phyloP scores from a whole-genome alignment of 2,113 vertebrate species.

The Myxocyprinus asiaticus region DNA sequence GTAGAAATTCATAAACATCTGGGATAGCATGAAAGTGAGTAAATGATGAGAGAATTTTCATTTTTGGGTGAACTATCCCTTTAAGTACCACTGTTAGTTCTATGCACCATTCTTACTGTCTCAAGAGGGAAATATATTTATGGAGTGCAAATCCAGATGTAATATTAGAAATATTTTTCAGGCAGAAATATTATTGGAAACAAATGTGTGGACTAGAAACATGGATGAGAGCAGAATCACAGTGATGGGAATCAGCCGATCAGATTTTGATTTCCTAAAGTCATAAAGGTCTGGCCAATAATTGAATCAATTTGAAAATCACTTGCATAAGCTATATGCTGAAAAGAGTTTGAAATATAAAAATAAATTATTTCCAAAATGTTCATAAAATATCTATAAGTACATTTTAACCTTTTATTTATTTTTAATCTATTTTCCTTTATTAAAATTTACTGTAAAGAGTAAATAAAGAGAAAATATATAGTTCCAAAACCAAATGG shows the following conservation, averaged over 20 bases:
- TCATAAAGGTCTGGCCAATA: not conserved
- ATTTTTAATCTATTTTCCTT: not conserved
- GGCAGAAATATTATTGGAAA: constrained; percentile 40
- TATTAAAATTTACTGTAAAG: not conserved
- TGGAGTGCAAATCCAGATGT: not conserved
- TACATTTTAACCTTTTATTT: not conserved
- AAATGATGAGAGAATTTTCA: too few relatives aligned
- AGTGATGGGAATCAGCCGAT: not conserved
- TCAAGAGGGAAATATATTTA: constrained; percentile 18
- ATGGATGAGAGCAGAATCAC: not conserved
- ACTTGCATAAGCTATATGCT: not conserved
- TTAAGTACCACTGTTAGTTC: not conserved
- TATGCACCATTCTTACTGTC: not conserved
- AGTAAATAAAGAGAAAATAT: not conserved
- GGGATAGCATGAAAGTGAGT: too few relatives aligned
- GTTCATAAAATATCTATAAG: not conserved
- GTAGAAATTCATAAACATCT: too few relatives aligned
- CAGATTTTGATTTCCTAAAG: not conserved
- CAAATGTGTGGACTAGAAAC: constrained; percentile 37
- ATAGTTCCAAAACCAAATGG: not conserved
- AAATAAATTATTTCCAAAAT: too few relatives aligned
- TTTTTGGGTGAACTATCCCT: not conserved
- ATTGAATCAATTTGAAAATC: constrained; percentile 9
- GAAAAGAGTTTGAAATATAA: not conserved
- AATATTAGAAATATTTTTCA: not conserved